These are phyloP conservation scores for Uloborus plumipes DNA, from an alignment of 2,888 invertebrate genomes.

Conservation along the genomic window DNA sequence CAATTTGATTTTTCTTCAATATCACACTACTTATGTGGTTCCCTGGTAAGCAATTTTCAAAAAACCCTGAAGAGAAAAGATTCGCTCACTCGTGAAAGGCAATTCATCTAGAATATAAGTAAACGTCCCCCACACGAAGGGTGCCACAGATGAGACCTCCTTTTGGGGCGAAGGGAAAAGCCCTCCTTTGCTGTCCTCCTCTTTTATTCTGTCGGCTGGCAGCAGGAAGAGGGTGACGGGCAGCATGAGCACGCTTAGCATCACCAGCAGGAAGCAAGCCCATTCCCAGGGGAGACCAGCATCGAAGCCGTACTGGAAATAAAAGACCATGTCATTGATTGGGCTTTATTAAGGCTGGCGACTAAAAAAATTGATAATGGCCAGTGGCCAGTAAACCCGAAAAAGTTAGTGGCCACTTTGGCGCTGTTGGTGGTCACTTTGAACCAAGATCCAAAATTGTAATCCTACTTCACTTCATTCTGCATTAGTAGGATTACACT, in stretches of 20 bases:
- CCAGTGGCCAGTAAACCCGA: too few species aligned
- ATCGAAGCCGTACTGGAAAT: constrained; percentile 60
- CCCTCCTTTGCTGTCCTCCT: constrained; percentile 23
- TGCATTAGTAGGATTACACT: too few species aligned
- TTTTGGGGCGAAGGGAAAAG: constrained; percentile 35
- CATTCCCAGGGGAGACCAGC: constrained; percentile 64
- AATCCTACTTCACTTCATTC: too few species aligned
- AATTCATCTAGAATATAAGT: constrained; percentile 32
- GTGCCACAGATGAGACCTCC: constrained; percentile 48
- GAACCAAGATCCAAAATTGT: too few species aligned
- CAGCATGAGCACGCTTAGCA: constrained; percentile 64
- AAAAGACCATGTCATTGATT: not conserved
- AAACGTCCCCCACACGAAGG: constrained; percentile 57
- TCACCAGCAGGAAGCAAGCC: constrained; percentile 61
- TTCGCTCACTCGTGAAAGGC: constrained; percentile 24
- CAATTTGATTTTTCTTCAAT: too few species aligned
- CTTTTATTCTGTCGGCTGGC: constrained; percentile 53
- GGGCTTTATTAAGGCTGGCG: too few species aligned
- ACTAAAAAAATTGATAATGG: too few species aligned
- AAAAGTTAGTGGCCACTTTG: too few species aligned
- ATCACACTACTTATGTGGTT: too few species aligned
- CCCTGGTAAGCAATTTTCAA: too few species aligned
- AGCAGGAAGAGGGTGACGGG: constrained; percentile 66
- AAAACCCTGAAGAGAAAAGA: not conserved
- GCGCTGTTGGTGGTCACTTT: too few species aligned